Evolutionary conservation across 2,113 vertebrate genomes (phyloP).

Genomic region (Casuarius casuarius): DNA sequence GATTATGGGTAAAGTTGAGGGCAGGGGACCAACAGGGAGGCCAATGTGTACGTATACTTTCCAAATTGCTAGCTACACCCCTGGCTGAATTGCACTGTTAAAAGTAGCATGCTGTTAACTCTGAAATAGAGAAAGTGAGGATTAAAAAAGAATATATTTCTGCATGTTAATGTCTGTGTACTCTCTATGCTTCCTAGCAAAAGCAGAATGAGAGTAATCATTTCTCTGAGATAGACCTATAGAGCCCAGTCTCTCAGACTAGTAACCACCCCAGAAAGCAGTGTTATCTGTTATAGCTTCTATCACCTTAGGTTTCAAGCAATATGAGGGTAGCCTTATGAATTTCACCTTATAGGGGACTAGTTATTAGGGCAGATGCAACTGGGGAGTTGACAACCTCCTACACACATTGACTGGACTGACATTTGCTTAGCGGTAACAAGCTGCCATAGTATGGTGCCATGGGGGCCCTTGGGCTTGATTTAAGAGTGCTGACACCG

Average conservation of each 20-base stretch:
- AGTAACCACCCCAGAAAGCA: background rate
- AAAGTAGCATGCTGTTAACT: constrained; percentile 20
- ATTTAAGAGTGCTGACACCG: constrained; percentile 86
- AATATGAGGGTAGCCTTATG: constrained; percentile 18
- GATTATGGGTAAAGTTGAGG: constrained; percentile 32
- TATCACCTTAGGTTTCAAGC: constrained; percentile 43
- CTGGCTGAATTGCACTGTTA: constrained; percentile 9
- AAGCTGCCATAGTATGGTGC: constrained; percentile 79
- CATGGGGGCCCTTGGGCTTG: constrained; percentile 83
- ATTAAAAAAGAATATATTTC: background rate
- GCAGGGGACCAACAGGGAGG: constrained; percentile 56
- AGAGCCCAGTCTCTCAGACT: background rate
- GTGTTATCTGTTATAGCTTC: background rate
- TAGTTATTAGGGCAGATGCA: constrained; percentile 66
- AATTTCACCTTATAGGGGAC: constrained; percentile 56
- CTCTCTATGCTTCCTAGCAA: background rate
- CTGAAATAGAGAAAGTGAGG: background rate
- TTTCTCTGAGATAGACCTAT: background rate
- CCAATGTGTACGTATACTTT: constrained; percentile 26
- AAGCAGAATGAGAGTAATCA: background rate
- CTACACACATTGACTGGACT: constrained; percentile 74
- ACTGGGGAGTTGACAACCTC: constrained; percentile 79
- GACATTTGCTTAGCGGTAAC: constrained; percentile 87
- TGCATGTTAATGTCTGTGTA: background rate
- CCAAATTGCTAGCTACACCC: constrained; percentile 40